Evolutionary conservation across 1,140 invertebrate genomes (phyloP), one percentile per base, ranked within the genome.

Genomic region (Maconellicoccus hirsutus): DNA sequence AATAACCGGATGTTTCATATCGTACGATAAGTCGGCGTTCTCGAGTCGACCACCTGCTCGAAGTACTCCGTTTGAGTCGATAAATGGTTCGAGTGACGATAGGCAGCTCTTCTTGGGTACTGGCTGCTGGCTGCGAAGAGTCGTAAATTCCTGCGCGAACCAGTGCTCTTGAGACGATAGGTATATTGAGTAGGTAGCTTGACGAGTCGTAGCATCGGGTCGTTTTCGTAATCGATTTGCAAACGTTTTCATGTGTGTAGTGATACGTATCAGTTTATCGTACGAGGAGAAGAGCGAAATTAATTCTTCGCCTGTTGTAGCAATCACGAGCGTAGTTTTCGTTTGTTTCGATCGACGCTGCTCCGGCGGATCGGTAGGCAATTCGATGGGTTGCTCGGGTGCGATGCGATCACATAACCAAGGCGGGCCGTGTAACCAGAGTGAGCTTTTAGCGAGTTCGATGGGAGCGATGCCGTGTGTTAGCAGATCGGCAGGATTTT

Each of bases 1-100:
- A 7, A 82, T 21, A 10, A 80, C 77, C 0, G 79, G 80, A 76
- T 81, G 79, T 73, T 79, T 80, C 27, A 75, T 73, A 23, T 76
- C 72, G 61, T 75, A 73, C 7, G 71, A 61, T 0, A 80, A 70
- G 10, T 75, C 38, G 0, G 80, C 73, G 27, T 77, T 71, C 22
- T 71, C 10, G 10, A 81, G 71, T 10, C 80, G 71, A 7, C 81
- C 77, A 19, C 77, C 77, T 7, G 79, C 77, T 75, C 80, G 70
- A 6, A 82, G 70, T 0, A 82, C 10, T 26, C 76, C 75, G n/a
- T 75, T 71, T 7, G 75, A 16, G 70, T 79, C 78, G 10, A 80
- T 8, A 73, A 80, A 79, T 7, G 77, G 78, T 59, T 72, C 77
- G 12, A 80, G 71, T 6, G 52, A 22, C 1, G 26, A 12, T 16